Percentiles rank a stretch among this genome's conserved stretches.
phyloP scores from a whole-genome alignment of 2,113 vertebrate genomes.

The Corynorhinus townsendii region DNA sequence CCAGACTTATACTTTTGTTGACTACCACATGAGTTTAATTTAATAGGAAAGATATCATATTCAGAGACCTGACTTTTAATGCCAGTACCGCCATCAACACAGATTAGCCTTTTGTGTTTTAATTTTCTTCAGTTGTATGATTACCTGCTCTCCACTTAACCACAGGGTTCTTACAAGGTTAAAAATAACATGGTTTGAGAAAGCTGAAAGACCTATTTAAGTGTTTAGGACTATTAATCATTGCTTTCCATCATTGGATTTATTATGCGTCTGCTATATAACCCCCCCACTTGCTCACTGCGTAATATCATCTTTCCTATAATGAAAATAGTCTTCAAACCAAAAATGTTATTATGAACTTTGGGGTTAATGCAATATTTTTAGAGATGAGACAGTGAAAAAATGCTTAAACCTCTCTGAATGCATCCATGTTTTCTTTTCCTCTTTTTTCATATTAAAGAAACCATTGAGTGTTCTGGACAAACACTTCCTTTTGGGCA shows the following conservation, averaged over 20 bases:
- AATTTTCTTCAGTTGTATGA: slow-evolving; percentile 10
- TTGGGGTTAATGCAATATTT: slow-evolving; percentile 25
- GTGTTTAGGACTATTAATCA: slow-evolving; percentile 47
- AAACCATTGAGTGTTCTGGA: not conserved
- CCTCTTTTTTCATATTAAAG: slow-evolving; percentile 28
- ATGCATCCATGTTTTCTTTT: slow-evolving; percentile 51
- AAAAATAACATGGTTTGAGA: slow-evolving; percentile 36
- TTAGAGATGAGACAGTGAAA: slow-evolving; percentile 45
- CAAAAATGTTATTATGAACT: slow-evolving; percentile 15
- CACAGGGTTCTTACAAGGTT: slow-evolving; percentile 39
- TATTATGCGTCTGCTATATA: slow-evolving; percentile 23
- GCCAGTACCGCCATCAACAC: not conserved
- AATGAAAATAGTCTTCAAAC: slow-evolving; percentile 45
- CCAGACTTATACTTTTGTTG: not conserved
- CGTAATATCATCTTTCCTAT: slow-evolving; percentile 52
- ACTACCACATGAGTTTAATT: not conserved
- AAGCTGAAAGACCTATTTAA: slow-evolving; percentile 25
- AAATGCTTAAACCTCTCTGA: slow-evolving; percentile 25
- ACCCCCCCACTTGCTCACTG: not conserved
- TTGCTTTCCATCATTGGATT: slow-evolving; percentile 50
- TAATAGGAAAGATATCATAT: not conserved
- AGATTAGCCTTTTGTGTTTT: not conserved
- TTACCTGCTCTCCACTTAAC: not conserved
- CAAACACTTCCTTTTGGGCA: not conserved
- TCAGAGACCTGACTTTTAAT: not conserved